These are phyloP conservation scores for Macrosteles quadrilineatus DNA, from an alignment of 1,140 invertebrate genomes.

Conservation along the genomic window DNA sequence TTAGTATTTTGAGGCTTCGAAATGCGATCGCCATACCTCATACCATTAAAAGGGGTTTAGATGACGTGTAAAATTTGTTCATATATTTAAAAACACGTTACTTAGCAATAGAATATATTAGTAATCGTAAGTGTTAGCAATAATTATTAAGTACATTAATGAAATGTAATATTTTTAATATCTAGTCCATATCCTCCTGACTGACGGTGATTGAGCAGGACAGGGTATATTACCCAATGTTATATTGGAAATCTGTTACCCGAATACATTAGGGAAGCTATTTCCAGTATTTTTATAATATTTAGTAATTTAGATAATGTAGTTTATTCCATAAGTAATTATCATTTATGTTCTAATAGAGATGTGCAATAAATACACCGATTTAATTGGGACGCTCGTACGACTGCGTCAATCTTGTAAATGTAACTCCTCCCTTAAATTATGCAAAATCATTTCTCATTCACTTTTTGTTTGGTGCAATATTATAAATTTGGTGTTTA, in stretches of 20 bases:
- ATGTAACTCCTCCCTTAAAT: no score
- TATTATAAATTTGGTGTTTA: conserved; percentile 6
- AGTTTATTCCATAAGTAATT: conserved; percentile 20
- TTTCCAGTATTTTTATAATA: conserved; percentile 27
- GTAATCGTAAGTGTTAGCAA: conserved; percentile 14
- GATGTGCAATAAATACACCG: conserved; percentile 22
- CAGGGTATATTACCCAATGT: conserved; percentile 21
- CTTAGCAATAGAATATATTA: neutral
- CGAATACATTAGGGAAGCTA: conserved; percentile 21
- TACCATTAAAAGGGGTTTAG: neutral
- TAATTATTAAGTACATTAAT: conserved; percentile 23
- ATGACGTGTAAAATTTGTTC: conserved; percentile 2
- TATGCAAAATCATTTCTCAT: neutral
- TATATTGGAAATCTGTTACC: conserved; percentile 25
- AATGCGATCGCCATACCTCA: neutral
- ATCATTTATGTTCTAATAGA: conserved; percentile 14
- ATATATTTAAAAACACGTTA: neutral
- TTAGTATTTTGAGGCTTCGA: neutral
- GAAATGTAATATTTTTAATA: conserved; percentile 20
- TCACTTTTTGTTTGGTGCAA: conserved; percentile 15
- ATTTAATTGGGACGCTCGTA: no score
- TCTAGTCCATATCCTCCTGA: conserved; percentile 11
- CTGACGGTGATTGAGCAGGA: neutral
- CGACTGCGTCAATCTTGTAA: no score
- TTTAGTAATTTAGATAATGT: conserved; percentile 15